Base-by-base conservation (phyloP, 2,113 vertebrate genomes). In the Struthidea cinerea region DNA sequence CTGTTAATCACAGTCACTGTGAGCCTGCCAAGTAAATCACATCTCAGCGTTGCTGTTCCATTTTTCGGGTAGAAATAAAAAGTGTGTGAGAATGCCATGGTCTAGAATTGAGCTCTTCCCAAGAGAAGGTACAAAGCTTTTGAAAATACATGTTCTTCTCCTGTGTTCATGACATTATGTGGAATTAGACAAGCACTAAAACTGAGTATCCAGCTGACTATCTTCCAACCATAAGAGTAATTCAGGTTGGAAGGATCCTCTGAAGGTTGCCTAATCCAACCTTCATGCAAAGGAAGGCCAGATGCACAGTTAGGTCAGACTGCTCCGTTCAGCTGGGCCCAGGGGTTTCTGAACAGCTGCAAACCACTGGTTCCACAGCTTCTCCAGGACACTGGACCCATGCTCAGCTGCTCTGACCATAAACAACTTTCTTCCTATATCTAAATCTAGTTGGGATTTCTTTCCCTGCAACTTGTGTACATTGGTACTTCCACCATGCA, bases 1-100 rank as follows among this genome's bases (percentile, higher is more conserved):
- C 20, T 71, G 81, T 87, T 90, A 94, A 95, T 83, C 81, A 89
- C 56, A 88, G 84, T 49, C 91, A 61, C 61, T 47, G 30, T 28
- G 17, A 96, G 53, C 49, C 52, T 95, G 87, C 42, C 81, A 94
- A 77, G 42, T 47, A 94, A 94, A 65, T 83, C 67, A 77, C 4
- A 2, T 82, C n/a, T 94, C 55, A 23, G 42, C 3, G 1, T 16
- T 63, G 39, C 59, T 83, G 60, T 95, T 95, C 46, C 30, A 41
- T 80, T 90, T 92, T 81, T 85, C 86, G 90, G 81, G 71, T 75
- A 77, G 39, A 91, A 96, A 82, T 65, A 84, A 57, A 42, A 80
- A 65, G 21, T 6, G 13, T 56, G 14, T 27, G 73, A 91, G 39
- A 86, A 85, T 21, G 56, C 13, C 41, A 46, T 26, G 24, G 24